phyloP scores from a whole-genome alignment of 2,797 vertebrate genomes.

The Telmatherina bonti region DNA sequence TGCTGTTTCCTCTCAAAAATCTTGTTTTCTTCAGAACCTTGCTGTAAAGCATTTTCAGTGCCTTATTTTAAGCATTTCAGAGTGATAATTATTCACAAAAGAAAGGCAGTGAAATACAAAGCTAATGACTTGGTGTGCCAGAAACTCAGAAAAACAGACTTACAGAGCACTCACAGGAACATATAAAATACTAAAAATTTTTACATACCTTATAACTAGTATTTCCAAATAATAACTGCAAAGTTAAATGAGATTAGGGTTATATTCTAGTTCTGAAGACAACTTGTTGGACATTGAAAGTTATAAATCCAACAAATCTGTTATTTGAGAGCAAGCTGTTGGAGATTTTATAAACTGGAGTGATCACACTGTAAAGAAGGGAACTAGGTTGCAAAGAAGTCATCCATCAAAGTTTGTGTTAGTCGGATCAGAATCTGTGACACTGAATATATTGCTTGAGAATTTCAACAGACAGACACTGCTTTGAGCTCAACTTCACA shows the following conservation, averaged over 20 bases:
- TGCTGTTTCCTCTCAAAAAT: constrained; percentile 12
- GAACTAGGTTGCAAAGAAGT: not conserved
- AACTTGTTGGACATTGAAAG: not conserved
- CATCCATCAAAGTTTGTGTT: constrained; percentile 10
- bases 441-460: not conserved
- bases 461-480: constrained; percentile 2
- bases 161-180: not conserved
- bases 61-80: constrained; percentile 11
- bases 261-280: not conserved
- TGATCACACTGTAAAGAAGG: not conserved
- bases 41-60: constrained; percentile 45
- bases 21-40: constrained; percentile 27
- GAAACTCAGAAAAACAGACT: not conserved
- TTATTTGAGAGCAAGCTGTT: not conserved
- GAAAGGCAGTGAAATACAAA: constrained; percentile 23
- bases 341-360: not conserved
- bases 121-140: not conserved
- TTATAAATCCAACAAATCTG: not conserved
- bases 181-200: not conserved
- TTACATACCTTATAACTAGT: no score
- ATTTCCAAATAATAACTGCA: not conserved
- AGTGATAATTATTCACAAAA: constrained; percentile 38
- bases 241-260: not conserved
- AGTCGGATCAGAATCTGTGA: constrained; percentile 17
- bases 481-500: not conserved